These are phyloP conservation scores for Halesus radiatus DNA, from an alignment of 1,140 invertebrate species.

Conservation along the genomic window DNA sequence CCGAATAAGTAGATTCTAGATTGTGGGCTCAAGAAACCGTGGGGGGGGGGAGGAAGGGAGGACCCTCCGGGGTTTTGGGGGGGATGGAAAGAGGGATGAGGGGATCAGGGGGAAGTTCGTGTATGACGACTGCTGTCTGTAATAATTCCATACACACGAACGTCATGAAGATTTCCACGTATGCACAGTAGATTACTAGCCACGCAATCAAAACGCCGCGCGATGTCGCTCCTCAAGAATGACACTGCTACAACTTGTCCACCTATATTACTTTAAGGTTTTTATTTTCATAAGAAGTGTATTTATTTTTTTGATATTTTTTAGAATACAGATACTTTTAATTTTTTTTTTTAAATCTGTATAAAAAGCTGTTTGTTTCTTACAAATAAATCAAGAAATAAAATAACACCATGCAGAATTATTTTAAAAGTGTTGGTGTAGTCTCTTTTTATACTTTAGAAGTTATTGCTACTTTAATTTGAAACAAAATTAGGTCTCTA, in stretches of 20 bases:
- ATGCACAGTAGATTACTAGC: conserved; percentile 57
- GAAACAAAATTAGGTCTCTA: no score
- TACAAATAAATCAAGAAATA: no score
- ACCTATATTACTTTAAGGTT: no score
- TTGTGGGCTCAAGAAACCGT: neutral
- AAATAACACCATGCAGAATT: no score
- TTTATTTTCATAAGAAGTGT: no score
- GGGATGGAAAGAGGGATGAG: neutral
- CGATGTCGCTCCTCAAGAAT: neutral
- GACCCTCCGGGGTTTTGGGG: neutral
- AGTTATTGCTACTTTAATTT: no score
- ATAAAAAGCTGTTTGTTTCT: no score
- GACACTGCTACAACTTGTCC: neutral
- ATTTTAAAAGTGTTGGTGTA: no score
- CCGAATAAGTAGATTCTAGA: conserved; percentile 37
- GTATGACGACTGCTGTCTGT: conserved; percentile 38
- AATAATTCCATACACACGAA: conserved; percentile 52
- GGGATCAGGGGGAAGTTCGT: conserved; percentile 6
- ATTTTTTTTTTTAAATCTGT: no score
- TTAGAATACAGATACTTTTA: no score
- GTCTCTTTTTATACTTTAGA: no score
- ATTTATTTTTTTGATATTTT: no score
- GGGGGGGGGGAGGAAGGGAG: neutral
- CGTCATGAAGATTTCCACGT: conserved; percentile 57
- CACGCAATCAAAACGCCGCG: conserved; percentile 53